Base-by-base conservation (phyloP, 2,113 vertebrate species). In the Steatornis caripensis region DNA sequence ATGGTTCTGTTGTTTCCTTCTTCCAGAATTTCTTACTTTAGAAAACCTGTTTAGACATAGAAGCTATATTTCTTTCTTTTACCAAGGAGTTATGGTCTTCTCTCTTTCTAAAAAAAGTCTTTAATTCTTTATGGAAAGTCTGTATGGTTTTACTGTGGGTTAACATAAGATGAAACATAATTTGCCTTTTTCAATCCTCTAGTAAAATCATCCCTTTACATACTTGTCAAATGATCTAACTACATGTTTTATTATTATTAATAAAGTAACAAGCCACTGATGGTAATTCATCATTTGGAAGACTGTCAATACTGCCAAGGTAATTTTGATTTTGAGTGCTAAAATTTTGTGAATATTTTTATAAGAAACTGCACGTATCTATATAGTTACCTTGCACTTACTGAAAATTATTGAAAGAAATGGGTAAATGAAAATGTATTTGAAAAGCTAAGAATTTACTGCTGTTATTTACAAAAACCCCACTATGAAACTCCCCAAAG, bases 261-360 rank as follows among this genome's bases (percentile, higher is more conserved):
- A 92, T 84, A 84, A 93, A 99, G 99, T 93, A 97, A 98, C 65
- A 99, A 99, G 92, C 99, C 99, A 14, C 62, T 99, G 96, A 99
- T 99, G 98, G 97, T 98, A 86, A 99, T 99, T 97, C 98, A 99
- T 97, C 99, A 99, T 93, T 93, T 97, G 88, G 98, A 98, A 11
- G 96, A 98, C 5, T 99, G 99, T 90, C 98, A 98, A n/a, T 97
- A 98, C 81, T 98, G 98, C 95, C 97, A 99, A 99, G 98, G 99
- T 99, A 98, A 98, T 72, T 81, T 80, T 80, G 54, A 65, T 30
- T 48, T 82, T 95, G 16, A 74, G 10, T 72, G 26, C 49, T 64
- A 87, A 65, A 70, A 66, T 88, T 54, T 55, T 45, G 10, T 68
- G 23, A 77, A 24, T 41, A 68, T 66, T 80, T 89, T 65, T 57